Evolutionary conservation across 2,797 vertebrate species (phyloP), one percentile per base, ranked within the genome.

Genomic region (Muraenolepis orangiensis): DNA sequence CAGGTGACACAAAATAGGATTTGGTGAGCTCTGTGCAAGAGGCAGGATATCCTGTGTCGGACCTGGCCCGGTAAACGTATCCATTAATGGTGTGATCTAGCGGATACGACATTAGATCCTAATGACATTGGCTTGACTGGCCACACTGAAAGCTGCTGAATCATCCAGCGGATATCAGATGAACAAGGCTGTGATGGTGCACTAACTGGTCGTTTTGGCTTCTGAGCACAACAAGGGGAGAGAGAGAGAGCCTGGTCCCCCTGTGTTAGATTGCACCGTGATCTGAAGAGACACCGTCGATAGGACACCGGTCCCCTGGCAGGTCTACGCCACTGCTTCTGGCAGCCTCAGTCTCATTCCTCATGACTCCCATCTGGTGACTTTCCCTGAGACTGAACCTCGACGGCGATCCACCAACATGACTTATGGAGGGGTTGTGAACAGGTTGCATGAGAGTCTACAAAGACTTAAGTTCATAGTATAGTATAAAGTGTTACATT

Each of bases 61-160:
- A 66, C 78, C 76, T 36, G 69, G 72, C 81, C 75, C 46, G 3
- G 64, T 76, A 72, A 77, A 75, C 74, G 69, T 75, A 72, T 66
- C 78, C 72, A 70, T 80, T 74, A 81, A 86, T 76, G 72, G 78
- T 80, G 75, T 31, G 11, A 76, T 57, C 70, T 72, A 72, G 75
- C 61, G 36, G 74, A 70, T 76, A 71, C 32, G 75, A 83, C 81
- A 87, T 16, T 73, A 77, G 76, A 86, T 80, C 85, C 77, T 46
- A 69, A 72, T 77, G 84, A 78, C 80, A 82, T 74, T 74, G 38
- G 72, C 32, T 74, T 40, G 72, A 70, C 72, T 46, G 46, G 66
- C 76, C 23, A 46, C 13, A 76, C 5, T 10, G 78, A 76, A 38
- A 79, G 78, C 75, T 82, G 85, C 80, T 85, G 83, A 88, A 88